These are phyloP conservation scores for Enhydra lutris DNA, from an alignment of 2,113 vertebrate species.

Conservation along the genomic window DNA sequence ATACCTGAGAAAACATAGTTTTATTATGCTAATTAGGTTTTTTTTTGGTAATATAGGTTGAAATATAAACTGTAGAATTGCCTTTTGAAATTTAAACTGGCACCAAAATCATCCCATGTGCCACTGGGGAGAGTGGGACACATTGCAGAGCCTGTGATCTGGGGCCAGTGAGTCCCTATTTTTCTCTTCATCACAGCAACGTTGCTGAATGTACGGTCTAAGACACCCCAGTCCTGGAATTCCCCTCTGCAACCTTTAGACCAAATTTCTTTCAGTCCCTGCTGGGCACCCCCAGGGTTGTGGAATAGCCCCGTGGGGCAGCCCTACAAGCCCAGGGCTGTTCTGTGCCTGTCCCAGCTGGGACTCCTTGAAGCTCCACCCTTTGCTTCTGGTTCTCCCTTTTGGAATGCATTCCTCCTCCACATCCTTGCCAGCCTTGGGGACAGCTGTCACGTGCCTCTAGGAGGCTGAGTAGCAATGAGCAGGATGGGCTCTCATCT, in stretches of 20 bases:
- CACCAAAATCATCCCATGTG: background rate
- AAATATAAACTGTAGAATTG: background rate
- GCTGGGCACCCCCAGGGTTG: background rate
- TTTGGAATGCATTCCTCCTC: background rate
- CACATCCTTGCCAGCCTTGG: background rate
- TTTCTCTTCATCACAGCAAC: background rate
- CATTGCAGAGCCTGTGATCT: background rate
- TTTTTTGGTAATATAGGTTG: background rate
- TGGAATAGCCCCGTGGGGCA: background rate
- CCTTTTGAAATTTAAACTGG: background rate
- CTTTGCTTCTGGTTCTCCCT: background rate
- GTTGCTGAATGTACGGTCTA: background rate
- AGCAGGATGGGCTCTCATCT: background rate
- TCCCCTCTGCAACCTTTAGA: background rate
- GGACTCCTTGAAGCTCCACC: background rate
- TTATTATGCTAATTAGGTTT: background rate
- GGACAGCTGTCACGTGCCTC: fast-evolving
- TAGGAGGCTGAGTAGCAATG: background rate
- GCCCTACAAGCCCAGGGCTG: background rate
- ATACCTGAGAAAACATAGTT: background rate
- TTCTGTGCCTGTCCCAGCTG: background rate
- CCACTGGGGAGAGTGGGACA: background rate
- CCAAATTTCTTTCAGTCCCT: background rate
- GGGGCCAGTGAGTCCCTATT: background rate
- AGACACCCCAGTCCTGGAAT: background rate